phyloP scores from a whole-genome alignment of 2,113 vertebrate species.

The Myrmecobius fasciatus region DNA sequence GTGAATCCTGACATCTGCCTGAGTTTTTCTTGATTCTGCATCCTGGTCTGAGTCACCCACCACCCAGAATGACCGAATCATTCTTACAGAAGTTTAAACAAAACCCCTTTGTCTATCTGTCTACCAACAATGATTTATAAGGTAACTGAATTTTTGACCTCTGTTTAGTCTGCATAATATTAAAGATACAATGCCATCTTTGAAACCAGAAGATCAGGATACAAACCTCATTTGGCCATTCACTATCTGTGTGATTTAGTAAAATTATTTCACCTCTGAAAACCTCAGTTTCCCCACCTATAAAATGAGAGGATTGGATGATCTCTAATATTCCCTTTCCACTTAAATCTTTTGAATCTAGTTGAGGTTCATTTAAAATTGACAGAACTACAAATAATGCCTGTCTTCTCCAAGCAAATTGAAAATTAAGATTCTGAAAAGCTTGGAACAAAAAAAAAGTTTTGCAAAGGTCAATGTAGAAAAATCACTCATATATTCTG shows the following conservation, averaged over 20 bases:
- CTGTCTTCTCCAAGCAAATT: not conserved
- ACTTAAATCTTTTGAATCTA: not conserved
- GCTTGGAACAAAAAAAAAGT: too few species aligned
- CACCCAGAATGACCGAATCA: not conserved
- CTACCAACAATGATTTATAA: not conserved
- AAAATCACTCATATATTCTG: too few species aligned
- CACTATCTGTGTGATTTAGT: not conserved
- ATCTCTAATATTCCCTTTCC: not conserved
- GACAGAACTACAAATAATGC: not conserved
- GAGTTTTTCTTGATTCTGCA: not conserved
- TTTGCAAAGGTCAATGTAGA: too few species aligned
- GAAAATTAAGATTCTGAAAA: slow-evolving; percentile 39
- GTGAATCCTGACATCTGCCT: not conserved
- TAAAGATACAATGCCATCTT: not conserved
- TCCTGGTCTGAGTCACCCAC: not conserved
- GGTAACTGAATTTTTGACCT: not conserved
- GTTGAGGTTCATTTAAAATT: not conserved
- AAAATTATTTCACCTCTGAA: not conserved
- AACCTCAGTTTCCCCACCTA: not conserved
- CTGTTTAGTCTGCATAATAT: not conserved
- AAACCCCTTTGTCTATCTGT: not conserved
- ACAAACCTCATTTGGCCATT: not conserved
- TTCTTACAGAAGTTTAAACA: not conserved
- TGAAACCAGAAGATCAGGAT: not conserved
- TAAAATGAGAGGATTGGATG: not conserved